Conservation (phyloP, 2,888 invertebrate species). For the Eumacrocentrus americanus region DNA sequence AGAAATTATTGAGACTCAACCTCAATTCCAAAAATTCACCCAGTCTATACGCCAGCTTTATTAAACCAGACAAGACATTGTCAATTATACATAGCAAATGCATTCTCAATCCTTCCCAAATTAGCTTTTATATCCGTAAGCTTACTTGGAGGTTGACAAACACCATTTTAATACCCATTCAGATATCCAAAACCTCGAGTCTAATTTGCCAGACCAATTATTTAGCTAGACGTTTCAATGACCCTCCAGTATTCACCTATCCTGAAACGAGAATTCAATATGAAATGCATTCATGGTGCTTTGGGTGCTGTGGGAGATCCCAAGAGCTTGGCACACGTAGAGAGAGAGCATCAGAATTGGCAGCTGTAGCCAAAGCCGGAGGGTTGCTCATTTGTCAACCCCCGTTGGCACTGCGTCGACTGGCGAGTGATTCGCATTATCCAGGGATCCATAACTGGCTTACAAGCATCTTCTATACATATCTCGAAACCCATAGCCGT, state of each 20-base stretch:
- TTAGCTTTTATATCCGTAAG: too few species aligned
- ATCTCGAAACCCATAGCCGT: neutral
- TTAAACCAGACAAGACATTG: too few species aligned
- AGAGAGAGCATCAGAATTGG: constrained; percentile 13
- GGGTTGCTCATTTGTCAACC: constrained; percentile 29
- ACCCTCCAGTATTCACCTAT: neutral
- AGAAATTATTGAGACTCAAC: too few species aligned
- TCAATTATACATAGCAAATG: too few species aligned
- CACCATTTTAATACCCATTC: too few species aligned
- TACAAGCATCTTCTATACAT: constrained; percentile 8
- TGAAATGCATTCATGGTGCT: neutral
- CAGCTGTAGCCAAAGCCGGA: constrained; percentile 11
- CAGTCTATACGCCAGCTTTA: too few species aligned
- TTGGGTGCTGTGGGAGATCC: neutral
- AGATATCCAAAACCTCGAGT: neutral
- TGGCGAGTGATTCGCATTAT: constrained; percentile 13
- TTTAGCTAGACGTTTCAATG: neutral
- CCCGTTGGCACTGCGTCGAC: constrained; percentile 8
- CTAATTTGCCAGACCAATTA: neutral
- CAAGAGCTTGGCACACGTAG: constrained; percentile 5
- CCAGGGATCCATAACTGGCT: constrained; percentile 18
- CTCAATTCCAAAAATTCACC: too few species aligned
- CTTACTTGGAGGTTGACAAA: too few species aligned
- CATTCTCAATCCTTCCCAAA: too few species aligned
- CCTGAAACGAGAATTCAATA: neutral